Percentiles rank a stretch among this genome's conserved stretches.
Conservation (phyloP, 2,797 vertebrate genomes). For the Orientallactaga sibirica region DNA sequence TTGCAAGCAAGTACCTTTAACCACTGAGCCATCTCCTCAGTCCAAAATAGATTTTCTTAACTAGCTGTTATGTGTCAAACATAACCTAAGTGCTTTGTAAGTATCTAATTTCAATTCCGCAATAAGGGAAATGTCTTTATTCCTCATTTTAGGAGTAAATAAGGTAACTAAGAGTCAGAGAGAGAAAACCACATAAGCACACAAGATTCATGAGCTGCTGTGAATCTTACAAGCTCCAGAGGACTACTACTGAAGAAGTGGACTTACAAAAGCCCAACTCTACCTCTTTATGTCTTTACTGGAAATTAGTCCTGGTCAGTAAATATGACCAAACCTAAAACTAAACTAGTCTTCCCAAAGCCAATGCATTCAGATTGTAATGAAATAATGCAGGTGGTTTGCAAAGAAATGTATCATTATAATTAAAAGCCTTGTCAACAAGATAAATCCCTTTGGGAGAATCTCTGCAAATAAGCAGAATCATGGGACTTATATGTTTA, state of each 20-base stretch:
- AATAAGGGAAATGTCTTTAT: neutral
- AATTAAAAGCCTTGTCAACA: conserved; percentile 54
- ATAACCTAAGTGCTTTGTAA: neutral
- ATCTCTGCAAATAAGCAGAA: neutral
- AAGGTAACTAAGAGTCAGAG: neutral
- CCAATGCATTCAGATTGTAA: neutral
- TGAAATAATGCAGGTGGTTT: conserved; percentile 51
- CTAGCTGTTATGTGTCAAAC: neutral
- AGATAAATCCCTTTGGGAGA: conserved; percentile 26
- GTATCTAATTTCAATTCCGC: conserved; percentile 15
- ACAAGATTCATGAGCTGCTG: neutral
- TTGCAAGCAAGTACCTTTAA: too few species aligned
- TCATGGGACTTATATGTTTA: conserved; percentile 70
- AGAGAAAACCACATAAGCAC: neutral
- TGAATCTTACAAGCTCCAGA: neutral
- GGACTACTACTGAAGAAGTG: neutral
- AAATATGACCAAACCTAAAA: neutral
- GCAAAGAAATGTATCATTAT: conserved; percentile 10
- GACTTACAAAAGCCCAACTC: conserved; percentile 12
- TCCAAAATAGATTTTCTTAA: neutral
- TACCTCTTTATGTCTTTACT: conserved; percentile 7
- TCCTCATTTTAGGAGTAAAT: neutral
- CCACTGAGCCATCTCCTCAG: too few species aligned
- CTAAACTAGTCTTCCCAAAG: conserved; percentile 24
- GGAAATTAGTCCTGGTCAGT: neutral